A percentile compares a stretch with the other conserved stretches of the same genome.
Conservation (phyloP, 2,888 invertebrate genomes). For the Dione vanillae region DNA sequence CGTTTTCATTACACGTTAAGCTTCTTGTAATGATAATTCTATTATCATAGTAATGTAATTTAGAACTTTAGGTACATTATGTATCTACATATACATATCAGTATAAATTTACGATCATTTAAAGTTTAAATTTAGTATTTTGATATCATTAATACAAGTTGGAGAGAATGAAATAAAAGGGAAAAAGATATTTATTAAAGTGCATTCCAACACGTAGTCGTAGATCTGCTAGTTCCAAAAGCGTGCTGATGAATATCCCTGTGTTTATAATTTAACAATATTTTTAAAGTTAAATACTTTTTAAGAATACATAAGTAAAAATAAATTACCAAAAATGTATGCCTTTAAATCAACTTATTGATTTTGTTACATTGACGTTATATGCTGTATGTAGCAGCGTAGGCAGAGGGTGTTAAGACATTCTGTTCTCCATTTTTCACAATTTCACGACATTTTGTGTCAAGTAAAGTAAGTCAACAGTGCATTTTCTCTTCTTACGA, state of each 20-base stretch:
- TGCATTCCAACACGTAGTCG: constrained; percentile 49
- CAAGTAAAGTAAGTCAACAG: neutral
- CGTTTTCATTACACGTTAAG: constrained; percentile 30
- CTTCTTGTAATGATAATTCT: constrained; percentile 24
- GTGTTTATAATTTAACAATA: neutral
- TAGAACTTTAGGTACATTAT: no score
- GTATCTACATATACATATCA: no score
- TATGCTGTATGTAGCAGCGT: neutral
- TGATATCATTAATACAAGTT: neutral
- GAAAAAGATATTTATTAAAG: constrained; percentile 8
- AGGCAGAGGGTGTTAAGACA: neutral
- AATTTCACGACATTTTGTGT: neutral
- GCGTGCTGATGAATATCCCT: constrained; percentile 29
- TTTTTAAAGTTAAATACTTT: no score
- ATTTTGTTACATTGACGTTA: no score
- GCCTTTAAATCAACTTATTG: no score
- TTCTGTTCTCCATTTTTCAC: neutral
- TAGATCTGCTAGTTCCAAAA: constrained; percentile 37
- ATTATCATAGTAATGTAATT: neutral
- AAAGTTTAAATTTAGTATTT: neutral
- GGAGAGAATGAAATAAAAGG: neutral
- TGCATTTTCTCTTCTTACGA: neutral
- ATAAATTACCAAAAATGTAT: no score
- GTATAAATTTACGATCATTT: neutral
- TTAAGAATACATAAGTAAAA: no score